Conservation (phyloP, 2,888 invertebrate species). For the Metacarcinus magister region DNA sequence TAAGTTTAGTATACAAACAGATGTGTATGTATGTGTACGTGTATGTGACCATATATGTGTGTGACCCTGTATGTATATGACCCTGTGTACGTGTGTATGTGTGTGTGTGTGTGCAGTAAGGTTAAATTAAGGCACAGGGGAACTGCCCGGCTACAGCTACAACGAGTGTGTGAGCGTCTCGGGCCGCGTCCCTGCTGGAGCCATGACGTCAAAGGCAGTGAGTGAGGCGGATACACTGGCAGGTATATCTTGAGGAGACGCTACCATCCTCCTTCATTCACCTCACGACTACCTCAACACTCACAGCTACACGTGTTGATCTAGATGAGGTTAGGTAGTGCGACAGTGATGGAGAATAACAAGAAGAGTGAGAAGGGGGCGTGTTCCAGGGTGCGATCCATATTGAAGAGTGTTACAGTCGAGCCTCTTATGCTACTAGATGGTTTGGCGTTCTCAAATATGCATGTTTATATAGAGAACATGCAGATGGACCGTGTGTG, state of each 20-base stretch:
- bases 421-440: conserved; percentile 75
- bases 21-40: not conserved
- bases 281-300: not conserved
- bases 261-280: not conserved
- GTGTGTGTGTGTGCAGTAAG: not conserved
- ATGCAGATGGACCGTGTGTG: conserved; percentile 78
- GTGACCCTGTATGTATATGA: not conserved
- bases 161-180: not conserved
- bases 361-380: not conserved
- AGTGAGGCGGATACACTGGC: not conserved
- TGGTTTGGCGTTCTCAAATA: conserved; percentile 72
- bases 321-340: not conserved
- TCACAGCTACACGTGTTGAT: not conserved
- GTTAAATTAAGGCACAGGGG: not conserved
- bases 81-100: not conserved
- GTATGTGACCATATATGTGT: not conserved
- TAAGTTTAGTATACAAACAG: no score
- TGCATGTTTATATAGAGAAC: conserved; percentile 77
- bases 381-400: conserved; percentile 11
- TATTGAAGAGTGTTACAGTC: conserved; percentile 72
- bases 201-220: not conserved
- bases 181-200: not conserved
- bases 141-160: no score
- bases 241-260: not conserved
- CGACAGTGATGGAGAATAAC: not conserved